Evolutionary conservation across 2,113 vertebrate genomes (phyloP), one percentile per base, ranked within the genome.

Genomic region (Pitta sordida): DNA sequence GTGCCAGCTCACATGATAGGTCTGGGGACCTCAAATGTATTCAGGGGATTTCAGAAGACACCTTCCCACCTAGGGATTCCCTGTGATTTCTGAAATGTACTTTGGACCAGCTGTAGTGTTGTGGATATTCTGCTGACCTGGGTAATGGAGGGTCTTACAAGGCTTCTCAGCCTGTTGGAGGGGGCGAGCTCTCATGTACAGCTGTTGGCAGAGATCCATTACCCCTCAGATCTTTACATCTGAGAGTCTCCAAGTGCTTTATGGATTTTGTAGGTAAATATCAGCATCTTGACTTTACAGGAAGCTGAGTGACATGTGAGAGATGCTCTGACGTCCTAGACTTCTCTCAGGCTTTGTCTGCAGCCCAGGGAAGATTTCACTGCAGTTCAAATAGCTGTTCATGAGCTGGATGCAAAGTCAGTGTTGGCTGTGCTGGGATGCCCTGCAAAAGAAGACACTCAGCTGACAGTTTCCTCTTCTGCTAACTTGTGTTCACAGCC

Each of bases 171-270:
- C 41, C 37, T 77, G 41, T 13, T 37, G 79, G 58, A 70, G 51
- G 11, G 37, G 53, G 16, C 58, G 29, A 80, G 53, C 32, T 77
- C 51, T 58, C 69, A 43, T 1, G 1, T 64, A 15, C 34, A 58
- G 46, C 14, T 68, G 65, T 52, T 46, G 56, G 79, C 51, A 85
- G 82, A 85, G 49, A 51, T 41, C 58, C 82, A 43, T 43, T 29
- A 53, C 59, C 55, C 58, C 70, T 80, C 51, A 3, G 34, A 20
- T 48, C 59, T 88, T 83, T 79, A 85, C 59, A 48, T 48, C 67
- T 70, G 59, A 55, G 81, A 80, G 55, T 92, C 91, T 85, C 84
- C 68, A 60, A 58, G 49, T 41, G 68, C 70, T 88, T 91, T 77
- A 59, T 0, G 7, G 84, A 70, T 92, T 94, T 92, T 30, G 16